phyloP scores from a whole-genome alignment of 1,140 invertebrate species.

The Aphaenogaster ashmeadi region DNA sequence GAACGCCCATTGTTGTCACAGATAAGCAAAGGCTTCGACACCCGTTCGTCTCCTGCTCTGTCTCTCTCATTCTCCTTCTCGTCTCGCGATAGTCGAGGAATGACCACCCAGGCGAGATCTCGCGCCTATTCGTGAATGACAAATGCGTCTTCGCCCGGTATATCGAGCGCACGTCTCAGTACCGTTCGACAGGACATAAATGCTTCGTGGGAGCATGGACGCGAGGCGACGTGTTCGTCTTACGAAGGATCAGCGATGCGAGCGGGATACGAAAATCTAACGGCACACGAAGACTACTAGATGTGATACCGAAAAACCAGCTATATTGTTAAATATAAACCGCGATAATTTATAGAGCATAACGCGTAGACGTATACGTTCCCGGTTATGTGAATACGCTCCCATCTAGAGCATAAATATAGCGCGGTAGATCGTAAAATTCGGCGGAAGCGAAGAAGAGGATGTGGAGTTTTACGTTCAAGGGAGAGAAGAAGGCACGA shows the following conservation, averaged over 20 bases:
- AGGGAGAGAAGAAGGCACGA: not conserved
- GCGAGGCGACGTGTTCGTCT: conserved; percentile 44
- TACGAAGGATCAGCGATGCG: conserved; percentile 40
- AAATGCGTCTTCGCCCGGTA: conserved; percentile 72
- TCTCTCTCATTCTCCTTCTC: conserved; percentile 40
- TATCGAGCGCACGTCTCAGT: conserved; percentile 63
- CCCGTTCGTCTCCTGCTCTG: conserved; percentile 54
- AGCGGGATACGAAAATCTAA: conserved; percentile 6
- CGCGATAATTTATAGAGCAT: conserved; percentile 28
- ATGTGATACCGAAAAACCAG: conserved; percentile 25
- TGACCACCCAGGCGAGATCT: conserved; percentile 79
- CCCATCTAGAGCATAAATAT: conserved; percentile 53
- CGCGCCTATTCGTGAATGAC: conserved; percentile 77
- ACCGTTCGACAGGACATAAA: conserved; percentile 40
- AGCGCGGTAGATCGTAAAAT: conserved; percentile 54
- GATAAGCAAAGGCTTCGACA: conserved; percentile 77
- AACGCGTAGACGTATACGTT: conserved; percentile 1
- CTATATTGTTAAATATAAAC: conserved; percentile 37
- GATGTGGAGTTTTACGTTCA: conserved; percentile 27
- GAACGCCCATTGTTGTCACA: conserved; percentile 75
- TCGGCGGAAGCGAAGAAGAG: conserved; percentile 24
- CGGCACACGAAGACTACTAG: not conserved
- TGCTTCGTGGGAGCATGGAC: conserved; percentile 43
- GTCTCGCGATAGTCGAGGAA: conserved; percentile 43
- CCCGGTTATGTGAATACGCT: conserved; percentile 24